Evolutionary conservation across 2,888 invertebrate genomes (phyloP).

Genomic region (Timema cristinae): DNA sequence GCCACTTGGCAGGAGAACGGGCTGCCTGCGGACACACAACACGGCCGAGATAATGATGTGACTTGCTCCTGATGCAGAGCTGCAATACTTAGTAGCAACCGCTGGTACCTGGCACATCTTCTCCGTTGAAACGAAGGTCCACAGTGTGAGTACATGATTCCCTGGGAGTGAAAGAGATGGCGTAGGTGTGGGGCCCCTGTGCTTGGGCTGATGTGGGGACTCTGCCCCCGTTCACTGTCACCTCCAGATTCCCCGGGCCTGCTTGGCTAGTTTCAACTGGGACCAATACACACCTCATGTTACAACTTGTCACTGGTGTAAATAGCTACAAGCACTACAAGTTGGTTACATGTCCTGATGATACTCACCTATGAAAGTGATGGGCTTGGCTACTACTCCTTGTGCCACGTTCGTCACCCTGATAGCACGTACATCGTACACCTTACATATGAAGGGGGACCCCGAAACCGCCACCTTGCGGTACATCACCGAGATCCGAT

Average conservation of each 20-base stretch:
- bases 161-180: conserved; percentile 94
- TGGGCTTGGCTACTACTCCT: conserved; percentile 84
- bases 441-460: conserved; percentile 92
- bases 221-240: conserved; percentile 95
- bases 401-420: conserved; percentile 87
- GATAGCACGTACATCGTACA: conserved; percentile 91
- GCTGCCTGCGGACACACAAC: conserved; percentile 54
- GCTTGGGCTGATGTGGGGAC: conserved; percentile 96
- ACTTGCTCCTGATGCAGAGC: not conserved
- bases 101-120: conserved; percentile 78
- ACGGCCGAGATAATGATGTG: not conserved
- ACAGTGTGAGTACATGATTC: conserved; percentile 89
- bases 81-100: not conserved
- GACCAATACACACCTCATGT: conserved; percentile 10
- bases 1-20: conserved; percentile 77
- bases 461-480: conserved; percentile 74
- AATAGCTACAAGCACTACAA: not conserved
- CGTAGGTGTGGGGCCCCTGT: conserved; percentile 93
- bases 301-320: not conserved
- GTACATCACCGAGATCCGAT: conserved; percentile 82
- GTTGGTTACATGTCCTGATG: not conserved
- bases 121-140: conserved; percentile 92
- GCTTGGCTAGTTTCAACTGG: conserved; percentile 96
- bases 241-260: conserved; percentile 97
- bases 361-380: conserved; percentile 77